phyloP scores from a whole-genome alignment of 1,140 invertebrate genomes.

The Ylistrum balloti region DNA sequence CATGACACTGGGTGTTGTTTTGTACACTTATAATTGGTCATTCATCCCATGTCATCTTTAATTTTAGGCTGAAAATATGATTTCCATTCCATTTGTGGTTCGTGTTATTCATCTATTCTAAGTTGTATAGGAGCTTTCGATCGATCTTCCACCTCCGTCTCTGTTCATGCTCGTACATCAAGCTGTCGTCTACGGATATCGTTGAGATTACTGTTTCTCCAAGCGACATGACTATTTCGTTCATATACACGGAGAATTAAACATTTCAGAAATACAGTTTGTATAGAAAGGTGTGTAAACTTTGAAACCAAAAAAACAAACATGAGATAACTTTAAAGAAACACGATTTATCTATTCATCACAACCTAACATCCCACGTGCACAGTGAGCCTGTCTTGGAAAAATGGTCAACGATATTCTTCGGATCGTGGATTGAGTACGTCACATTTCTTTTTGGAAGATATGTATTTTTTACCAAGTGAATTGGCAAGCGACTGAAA shows the following conservation, averaged over 20 bases:
- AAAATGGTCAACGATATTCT: too few relatives aligned
- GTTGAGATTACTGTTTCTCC: not conserved
- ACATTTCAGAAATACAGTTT: not conserved
- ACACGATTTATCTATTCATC: not conserved
- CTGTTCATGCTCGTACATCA: not conserved
- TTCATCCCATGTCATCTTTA: too few relatives aligned
- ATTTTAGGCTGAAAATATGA: not conserved
- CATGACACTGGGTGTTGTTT: too few relatives aligned
- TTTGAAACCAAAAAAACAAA: too few relatives aligned
- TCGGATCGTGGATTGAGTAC: too few relatives aligned
- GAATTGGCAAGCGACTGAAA: too few relatives aligned
- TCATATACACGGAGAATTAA: not conserved
- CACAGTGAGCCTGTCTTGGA: not conserved
- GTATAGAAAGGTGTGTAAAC: not conserved
- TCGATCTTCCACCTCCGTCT: not conserved
- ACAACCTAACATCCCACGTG: not conserved
- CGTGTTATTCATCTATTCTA: not conserved
- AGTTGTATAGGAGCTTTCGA: not conserved
- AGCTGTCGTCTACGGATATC: not conserved
- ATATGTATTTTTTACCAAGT: too few relatives aligned
- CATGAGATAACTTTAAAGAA: not conserved
- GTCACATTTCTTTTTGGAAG: too few relatives aligned
- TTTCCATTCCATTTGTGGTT: not conserved
- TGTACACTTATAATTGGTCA: too few relatives aligned
- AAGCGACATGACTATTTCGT: not conserved